Conservation (phyloP, 2,888 invertebrate genomes). For the Bhutanitis thaidina region DNA sequence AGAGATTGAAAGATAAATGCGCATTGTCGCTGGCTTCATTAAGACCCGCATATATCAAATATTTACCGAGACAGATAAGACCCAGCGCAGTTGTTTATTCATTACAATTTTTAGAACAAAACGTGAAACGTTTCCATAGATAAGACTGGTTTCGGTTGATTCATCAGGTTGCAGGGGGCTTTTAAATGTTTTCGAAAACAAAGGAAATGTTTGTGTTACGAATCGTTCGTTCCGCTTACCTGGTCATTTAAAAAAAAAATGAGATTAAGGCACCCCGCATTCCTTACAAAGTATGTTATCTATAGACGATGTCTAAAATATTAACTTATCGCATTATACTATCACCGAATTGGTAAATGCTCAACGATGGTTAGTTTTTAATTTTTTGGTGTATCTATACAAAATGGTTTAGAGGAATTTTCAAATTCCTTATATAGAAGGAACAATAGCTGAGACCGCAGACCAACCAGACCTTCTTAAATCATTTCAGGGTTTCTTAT, state of each 20-base stretch:
- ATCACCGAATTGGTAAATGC: conserved; percentile 9
- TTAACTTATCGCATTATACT: conserved; percentile 11
- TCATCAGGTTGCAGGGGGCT: conserved; percentile 32
- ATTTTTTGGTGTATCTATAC: too few species aligned
- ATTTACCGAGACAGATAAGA: conserved; percentile 55
- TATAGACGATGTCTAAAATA: conserved; percentile 12
- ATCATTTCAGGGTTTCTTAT: too few species aligned
- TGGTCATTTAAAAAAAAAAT: conserved; percentile 17
- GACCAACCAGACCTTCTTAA: too few species aligned
- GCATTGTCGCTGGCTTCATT: conserved; percentile 49
- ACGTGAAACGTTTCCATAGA: conserved; percentile 34
- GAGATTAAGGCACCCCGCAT: conserved; percentile 18
- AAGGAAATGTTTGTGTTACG: conserved; percentile 26
- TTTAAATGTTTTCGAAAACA: conserved; percentile 28
- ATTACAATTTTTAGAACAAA: conserved; percentile 42
- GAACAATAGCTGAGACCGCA: too few species aligned
- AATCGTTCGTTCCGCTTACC: conserved; percentile 23
- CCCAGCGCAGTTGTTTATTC: conserved; percentile 34
- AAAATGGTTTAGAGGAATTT: too few species aligned
- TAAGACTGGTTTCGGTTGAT: conserved; percentile 34
- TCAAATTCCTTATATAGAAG: too few species aligned
- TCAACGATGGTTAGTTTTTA: neutral
- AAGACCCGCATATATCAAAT: conserved; percentile 58
- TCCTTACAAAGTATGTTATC: conserved; percentile 17
- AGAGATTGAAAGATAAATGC: conserved; percentile 43